Base-by-base conservation (phyloP, 2,113 vertebrate species). In the Panurus biarmicus region DNA sequence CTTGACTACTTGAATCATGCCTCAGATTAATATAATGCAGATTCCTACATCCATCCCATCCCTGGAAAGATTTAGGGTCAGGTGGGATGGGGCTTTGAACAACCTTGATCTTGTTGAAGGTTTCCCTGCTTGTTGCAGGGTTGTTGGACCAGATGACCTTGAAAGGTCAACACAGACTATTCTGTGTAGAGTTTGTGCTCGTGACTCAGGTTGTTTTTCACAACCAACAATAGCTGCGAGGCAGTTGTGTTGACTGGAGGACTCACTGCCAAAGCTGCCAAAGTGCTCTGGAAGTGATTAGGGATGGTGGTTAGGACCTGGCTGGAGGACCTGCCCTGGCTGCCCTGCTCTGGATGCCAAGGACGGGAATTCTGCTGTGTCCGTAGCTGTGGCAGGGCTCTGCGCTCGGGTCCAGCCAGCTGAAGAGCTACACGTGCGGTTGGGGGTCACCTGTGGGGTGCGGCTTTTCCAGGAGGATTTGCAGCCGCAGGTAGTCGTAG, bases 351-450 rank as follows among this genome's bases (percentile, higher is more conserved):
- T 10, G 3, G 67, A 36, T 62, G 13, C 36, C 29, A 5, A 14
- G 7, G 3, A 2, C 21, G 62, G 14, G 26, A 28, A n/a, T 21
- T 15, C 14, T 28, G 45, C 42, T 6, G 71, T 58, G 80, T 45
- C 4, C 3, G 36, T 56, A n/a, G 53, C 87, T 75, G 50, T 25
- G 62, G 22, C 62, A 66, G 50, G 48, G 57, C 89, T 51, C 51
- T 29, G 67, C 54, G 22, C 47, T 66, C 11, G 2, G 18, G 7
- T 60, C 26, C 19, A 36, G 50, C 8, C 1, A 7, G 45, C 4
- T 36, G 47, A 20, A 24, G 26, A 42, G 9, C 17, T 22, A 0
- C 36, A 2, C 0, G 4, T 29, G 7, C 11, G 0, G 44, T 8
- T 33, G 47, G 40, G 38, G n/a, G 12, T 71, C 24, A 3, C 53